Conservation (phyloP, 2,113 vertebrate genomes). For the Platanista minor region DNA sequence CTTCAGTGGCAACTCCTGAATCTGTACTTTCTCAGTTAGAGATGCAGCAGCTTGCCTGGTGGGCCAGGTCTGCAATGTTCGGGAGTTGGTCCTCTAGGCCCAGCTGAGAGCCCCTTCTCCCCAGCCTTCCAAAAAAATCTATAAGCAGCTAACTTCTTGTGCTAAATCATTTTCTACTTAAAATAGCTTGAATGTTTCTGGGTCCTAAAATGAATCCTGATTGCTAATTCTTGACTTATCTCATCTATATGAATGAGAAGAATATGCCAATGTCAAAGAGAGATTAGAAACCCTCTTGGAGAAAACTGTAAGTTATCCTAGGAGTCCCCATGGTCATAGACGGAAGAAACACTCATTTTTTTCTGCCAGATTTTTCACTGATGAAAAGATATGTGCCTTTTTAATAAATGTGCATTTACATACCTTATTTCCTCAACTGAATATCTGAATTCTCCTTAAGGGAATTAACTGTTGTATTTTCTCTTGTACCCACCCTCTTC, state of each 20-base stretch:
- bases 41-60: background rate
- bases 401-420: background rate
- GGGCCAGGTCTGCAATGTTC: background rate
- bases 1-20: background rate
- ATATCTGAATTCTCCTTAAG: background rate
- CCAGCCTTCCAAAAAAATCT: background rate
- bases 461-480: background rate
- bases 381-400: background rate
- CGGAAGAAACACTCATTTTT: background rate
- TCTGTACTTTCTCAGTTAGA: background rate
- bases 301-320: background rate
- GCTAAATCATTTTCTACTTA: slow-evolving; percentile 41
- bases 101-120: background rate
- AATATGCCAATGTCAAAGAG: background rate
- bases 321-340: background rate
- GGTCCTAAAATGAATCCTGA: slow-evolving; percentile 44
- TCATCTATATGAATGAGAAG: slow-evolving; percentile 25
- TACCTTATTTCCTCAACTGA: background rate
- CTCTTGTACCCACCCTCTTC: background rate
- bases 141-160: slow-evolving; percentile 9
- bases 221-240: slow-evolving; percentile 43
- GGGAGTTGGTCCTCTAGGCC: background rate
- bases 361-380: background rate
- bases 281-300: background rate
- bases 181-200: slow-evolving; percentile 39